phyloP scores from a whole-genome alignment of 2,888 invertebrate species.

The Eristalinus aeneus region DNA sequence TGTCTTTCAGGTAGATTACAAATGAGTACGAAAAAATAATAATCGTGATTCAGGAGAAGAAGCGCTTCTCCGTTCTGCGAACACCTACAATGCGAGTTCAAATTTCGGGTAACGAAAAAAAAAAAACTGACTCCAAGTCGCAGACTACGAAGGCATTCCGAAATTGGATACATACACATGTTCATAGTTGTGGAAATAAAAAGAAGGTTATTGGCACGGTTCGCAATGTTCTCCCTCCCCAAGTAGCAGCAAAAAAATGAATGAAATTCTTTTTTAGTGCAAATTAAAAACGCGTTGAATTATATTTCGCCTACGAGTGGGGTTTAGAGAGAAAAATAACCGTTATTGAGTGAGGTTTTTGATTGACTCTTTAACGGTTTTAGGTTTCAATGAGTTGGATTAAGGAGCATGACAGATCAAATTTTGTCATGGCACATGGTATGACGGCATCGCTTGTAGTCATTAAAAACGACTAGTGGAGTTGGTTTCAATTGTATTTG shows the following conservation, averaged over 20 bases:
- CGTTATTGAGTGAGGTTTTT: conserved; percentile 1
- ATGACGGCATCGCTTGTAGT: background rate
- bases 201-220: background rate
- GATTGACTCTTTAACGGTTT: conserved; percentile 32
- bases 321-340: background rate
- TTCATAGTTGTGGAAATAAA: background rate
- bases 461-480: no score
- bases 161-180: conserved; percentile 47
- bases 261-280: background rate
- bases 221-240: background rate
- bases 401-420: background rate
- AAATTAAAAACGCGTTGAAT: background rate
- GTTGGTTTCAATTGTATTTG: no score
- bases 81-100: conserved; percentile 56
- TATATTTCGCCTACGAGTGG: conserved; percentile 20
- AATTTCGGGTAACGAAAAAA: conserved; percentile 46
- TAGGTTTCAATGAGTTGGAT: background rate
- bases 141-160: conserved; percentile 23
- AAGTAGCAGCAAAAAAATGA: background rate
- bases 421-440: background rate
- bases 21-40: conserved; percentile 6
- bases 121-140: background rate
- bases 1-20: conserved; percentile 38
- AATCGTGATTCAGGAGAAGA: conserved; percentile 17
- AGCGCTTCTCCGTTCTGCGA: conserved; percentile 7